These are phyloP conservation scores for Caenorhabditis elegans DNA, from an alignment of 1,140 invertebrate species.

Conservation along the genomic window WBcel235 BX284605.5:6850501-6851000, in stretches of 20 bases:
- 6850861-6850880: constrained; percentile 29
- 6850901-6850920: constrained; percentile 24
- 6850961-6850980: background rate
- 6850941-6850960: background rate
- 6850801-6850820: background rate
- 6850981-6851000: background rate
- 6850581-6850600: too few relatives aligned
- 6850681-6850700: background rate
- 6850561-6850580: too few relatives aligned
- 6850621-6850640: too few relatives aligned
- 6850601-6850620: too few relatives aligned
- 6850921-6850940: background rate
- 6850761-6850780: background rate
- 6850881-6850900: background rate
- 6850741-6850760: too few relatives aligned
- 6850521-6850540: too few relatives aligned
- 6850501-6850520: too few relatives aligned
- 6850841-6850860: background rate
- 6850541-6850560: too few relatives aligned
- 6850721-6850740: background rate
- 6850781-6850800: background rate
- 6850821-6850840: background rate
- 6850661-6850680: background rate
- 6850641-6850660: background rate
- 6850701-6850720: background rate